phyloP scores from a whole-genome alignment of 2,113 vertebrate genomes.

The Aptenodytes forsteri region DNA sequence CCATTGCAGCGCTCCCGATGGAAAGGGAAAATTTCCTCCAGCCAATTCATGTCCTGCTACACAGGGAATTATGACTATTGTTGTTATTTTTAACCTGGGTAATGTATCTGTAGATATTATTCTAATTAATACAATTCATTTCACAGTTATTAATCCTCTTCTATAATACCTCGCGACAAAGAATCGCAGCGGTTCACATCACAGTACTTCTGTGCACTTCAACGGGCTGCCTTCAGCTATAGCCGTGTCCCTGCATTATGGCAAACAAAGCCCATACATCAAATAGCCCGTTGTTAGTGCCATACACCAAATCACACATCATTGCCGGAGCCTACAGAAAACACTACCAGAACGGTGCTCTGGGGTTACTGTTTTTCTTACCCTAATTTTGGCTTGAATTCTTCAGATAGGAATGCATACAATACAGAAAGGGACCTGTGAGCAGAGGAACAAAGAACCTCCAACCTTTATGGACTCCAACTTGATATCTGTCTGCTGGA shows the following conservation, averaged over 20 bases:
- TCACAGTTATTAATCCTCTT: neutral
- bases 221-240: rapidly evolving
- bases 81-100: neutral
- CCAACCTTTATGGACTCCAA: rapidly evolving
- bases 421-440: neutral
- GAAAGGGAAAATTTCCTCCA: neutral
- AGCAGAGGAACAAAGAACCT: neutral
- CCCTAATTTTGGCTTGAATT: neutral
- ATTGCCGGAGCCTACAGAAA: neutral
- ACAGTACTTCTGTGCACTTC: neutral
- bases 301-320: neutral
- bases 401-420: neutral
- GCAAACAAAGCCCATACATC: neutral
- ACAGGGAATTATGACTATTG: neutral
- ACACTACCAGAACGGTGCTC: neutral
- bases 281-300: rapidly evolving
- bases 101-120: neutral
- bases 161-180: neutral
- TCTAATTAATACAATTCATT: neutral
- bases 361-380: neutral
- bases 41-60: neutral
- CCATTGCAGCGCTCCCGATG: rapidly evolving
- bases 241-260: neutral
- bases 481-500: neutral
- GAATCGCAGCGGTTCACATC: neutral